phyloP scores from a whole-genome alignment of 2,888 invertebrate genomes.

The Miltochrista miniata region DNA sequence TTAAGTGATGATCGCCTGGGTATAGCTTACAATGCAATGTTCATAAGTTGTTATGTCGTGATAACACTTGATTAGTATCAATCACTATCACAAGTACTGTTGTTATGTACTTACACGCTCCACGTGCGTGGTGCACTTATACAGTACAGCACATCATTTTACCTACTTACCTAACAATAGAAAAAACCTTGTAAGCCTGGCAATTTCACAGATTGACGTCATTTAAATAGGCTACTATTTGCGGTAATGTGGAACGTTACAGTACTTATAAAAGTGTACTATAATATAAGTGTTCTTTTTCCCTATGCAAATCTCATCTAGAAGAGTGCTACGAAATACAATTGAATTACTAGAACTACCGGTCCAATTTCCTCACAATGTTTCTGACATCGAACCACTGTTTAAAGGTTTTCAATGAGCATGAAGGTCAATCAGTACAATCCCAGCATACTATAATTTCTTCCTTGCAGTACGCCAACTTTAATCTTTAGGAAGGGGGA shows the following conservation, averaged over 20 bases:
- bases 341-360: too few relatives aligned
- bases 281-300: too few relatives aligned
- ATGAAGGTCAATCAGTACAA: too few relatives aligned
- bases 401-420: too few relatives aligned
- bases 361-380: too few relatives aligned
- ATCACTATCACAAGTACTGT: not conserved
- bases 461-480: too few relatives aligned
- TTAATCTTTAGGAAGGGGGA: too few relatives aligned
- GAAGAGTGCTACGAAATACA: too few relatives aligned
- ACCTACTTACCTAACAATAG: not conserved
- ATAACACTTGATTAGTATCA: constrained; percentile 1
- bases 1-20: not conserved
- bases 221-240: not conserved
- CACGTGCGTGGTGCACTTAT: not conserved
- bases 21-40: not conserved
- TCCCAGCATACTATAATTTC: too few relatives aligned
- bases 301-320: too few relatives aligned
- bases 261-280: too few relatives aligned
- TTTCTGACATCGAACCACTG: too few relatives aligned
- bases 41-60: not conserved
- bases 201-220: not conserved
- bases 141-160: not conserved
- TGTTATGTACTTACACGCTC: not conserved
- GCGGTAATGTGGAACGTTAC: not conserved
- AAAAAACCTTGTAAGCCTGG: not conserved